Base-by-base conservation (phyloP, 2,888 invertebrate genomes). In the Parnassius mnemosyne region DNA sequence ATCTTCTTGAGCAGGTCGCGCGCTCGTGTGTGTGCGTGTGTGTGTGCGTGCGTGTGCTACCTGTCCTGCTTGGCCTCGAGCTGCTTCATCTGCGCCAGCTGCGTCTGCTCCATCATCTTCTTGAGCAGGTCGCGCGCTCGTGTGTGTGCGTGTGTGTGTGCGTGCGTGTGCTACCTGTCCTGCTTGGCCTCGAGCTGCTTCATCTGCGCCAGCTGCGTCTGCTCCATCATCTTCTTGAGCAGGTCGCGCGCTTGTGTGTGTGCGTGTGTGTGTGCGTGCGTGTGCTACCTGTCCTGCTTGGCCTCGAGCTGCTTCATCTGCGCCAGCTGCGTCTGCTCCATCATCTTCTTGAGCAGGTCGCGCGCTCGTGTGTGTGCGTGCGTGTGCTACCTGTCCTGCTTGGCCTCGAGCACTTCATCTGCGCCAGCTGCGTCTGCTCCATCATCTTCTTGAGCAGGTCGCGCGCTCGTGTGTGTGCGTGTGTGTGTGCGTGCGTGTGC, bases 181-280 rank as follows among this genome's bases (percentile, higher is more conserved):
- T 98, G 98, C 76, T 97, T 96, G 9, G 94, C 95, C 77, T 97
- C 97, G 3, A 98, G 89, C 81, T 98, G 97, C 81, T 98, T 98
- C 85, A 97, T 93, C 85, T 98, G 98, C 11, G 93, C 92, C 58
- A 93, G 93, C 83, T 98, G 98, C 20, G 97, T 94, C 41, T 94
- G 86, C 74, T 95, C 94, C 95, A 98, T 97, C 72, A 98, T 94
- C 76, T 94, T 95, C 78, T 93, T 92, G 51, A 96, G 90, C 73
- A 94, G 91, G 61, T 95, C 92, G 67, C 95, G 92, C 87, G n/a
- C n/a, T n/a, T n/a, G n/a, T n/a, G n/a, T n/a, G 13, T 12, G n/a
- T 5, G 25, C 3, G 46, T 5, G 12, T 12, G 11, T 1, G n/a
- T 12, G 11, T 11, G 3, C 3, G 46, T 12, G 46, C 3, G 46